phyloP scores from a whole-genome alignment of 2,113 vertebrate species.

The Felis chaus region DNA sequence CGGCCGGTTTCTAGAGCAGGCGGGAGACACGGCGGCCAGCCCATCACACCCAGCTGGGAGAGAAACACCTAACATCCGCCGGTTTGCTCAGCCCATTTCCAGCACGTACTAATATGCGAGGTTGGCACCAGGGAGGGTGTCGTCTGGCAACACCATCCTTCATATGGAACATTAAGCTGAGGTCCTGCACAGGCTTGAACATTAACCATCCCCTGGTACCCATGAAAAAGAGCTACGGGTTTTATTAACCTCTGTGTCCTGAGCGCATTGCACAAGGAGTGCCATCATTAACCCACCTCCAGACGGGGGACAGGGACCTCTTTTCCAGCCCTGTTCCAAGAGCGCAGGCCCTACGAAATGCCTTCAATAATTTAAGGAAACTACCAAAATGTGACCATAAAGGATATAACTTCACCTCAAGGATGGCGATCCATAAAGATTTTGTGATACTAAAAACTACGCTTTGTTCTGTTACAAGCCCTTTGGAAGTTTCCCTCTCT shows the following conservation, averaged over 20 bases:
- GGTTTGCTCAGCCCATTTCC: conserved; percentile 53
- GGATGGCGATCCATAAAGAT: conserved; percentile 81
- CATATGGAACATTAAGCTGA: conserved; percentile 87
- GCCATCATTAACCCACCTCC: conserved; percentile 88
- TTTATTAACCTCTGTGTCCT: conserved; percentile 90
- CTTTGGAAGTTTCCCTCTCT: conserved; percentile 58
- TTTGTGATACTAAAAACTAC: conserved; percentile 77
- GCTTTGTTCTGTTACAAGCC: conserved; percentile 68
- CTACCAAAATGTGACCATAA: conserved; percentile 86
- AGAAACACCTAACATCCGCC: conserved; percentile 62
- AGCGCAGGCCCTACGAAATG: conserved; percentile 80
- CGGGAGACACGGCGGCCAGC: rapidly evolving
- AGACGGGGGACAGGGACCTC: conserved; percentile 81
- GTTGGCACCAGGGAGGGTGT: conserved; percentile 81
- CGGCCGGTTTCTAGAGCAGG: not conserved
- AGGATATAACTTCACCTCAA: conserved; percentile 83
- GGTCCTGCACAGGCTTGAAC: conserved; percentile 86
- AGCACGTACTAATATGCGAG: conserved; percentile 74
- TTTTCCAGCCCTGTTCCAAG: conserved; percentile 79
- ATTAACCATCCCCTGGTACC: conserved; percentile 88
- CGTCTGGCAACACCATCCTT: conserved; percentile 85
- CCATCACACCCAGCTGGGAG: not conserved
- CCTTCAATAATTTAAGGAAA: conserved; percentile 88
- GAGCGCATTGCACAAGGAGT: conserved; percentile 77
- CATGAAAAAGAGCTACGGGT: conserved; percentile 90